Conservation (phyloP, 2,888 invertebrate genomes). For the Calliphora vomitoria region DNA sequence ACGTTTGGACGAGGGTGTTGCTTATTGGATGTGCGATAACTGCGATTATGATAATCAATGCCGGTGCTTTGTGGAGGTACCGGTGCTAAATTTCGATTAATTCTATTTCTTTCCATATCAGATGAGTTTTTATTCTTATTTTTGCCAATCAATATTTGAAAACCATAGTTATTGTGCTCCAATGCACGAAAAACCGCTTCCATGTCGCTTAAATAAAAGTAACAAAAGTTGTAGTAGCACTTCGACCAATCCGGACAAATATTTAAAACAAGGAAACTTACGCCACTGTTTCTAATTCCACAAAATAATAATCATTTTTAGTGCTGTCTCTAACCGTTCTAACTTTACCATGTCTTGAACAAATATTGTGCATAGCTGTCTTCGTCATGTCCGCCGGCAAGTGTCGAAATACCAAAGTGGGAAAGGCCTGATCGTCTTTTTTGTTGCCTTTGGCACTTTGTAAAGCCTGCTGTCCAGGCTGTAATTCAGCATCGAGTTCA, state of each 20-base stretch:
- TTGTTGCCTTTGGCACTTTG: neutral
- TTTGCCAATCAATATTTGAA: conserved; percentile 72
- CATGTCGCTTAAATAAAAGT: conserved; percentile 75
- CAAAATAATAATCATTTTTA: conserved; percentile 73
- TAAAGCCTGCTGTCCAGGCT: conserved; percentile 73
- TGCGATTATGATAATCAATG: conserved; percentile 76
- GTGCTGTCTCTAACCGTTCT: conserved; percentile 67
- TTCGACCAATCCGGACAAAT: neutral
- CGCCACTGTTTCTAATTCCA: conserved; percentile 74
- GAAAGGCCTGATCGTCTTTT: conserved; percentile 15
- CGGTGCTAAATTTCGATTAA: conserved; percentile 8
- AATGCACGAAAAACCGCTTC: conserved; percentile 76
- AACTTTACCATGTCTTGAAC: conserved; percentile 71
- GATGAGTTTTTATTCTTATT: conserved; percentile 30
- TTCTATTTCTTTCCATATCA: conserved; percentile 12
- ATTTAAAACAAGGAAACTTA: conserved; percentile 62
- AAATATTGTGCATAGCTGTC: conserved; percentile 75
- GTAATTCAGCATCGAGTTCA: conserved; percentile 74
- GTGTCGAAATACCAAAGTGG: conserved; percentile 74
- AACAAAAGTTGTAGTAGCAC: neutral
- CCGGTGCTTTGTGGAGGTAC: conserved; percentile 48
- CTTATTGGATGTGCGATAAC: conserved; percentile 75
- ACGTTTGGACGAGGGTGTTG: conserved; percentile 77
- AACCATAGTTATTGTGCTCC: conserved; percentile 75
- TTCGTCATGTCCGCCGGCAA: conserved; percentile 73